Conservation (phyloP, 1,140 invertebrate genomes). For the Drosophila willistoni region DNA sequence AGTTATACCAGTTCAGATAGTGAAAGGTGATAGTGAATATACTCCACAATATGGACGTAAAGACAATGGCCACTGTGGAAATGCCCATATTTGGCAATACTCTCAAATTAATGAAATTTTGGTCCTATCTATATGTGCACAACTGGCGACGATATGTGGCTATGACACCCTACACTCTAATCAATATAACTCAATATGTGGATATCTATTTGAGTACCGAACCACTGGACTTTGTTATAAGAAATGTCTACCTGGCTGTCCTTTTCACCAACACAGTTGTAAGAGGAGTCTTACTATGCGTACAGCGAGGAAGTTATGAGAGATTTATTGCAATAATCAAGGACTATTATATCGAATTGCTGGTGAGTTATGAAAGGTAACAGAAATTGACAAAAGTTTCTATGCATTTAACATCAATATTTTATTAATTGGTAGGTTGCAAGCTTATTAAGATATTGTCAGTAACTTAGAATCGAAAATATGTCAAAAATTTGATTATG, state of each 20-base stretch:
- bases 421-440: no score
- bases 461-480: no score
- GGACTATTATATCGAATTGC: slow-evolving; percentile 47
- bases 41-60: slow-evolving; percentile 34
- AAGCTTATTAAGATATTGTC: no score
- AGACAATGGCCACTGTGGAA: slow-evolving; percentile 54
- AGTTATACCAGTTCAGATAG: slow-evolving; percentile 23
- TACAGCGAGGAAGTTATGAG: slow-evolving; percentile 62
- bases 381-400: no score
- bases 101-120: slow-evolving; percentile 71
- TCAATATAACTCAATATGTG: slow-evolving; percentile 70
- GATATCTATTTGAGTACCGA: slow-evolving; percentile 72
- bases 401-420: no score
- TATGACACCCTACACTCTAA: slow-evolving; percentile 56
- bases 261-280: slow-evolving; percentile 70
- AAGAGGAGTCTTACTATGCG: slow-evolving; percentile 52
- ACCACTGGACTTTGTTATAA: slow-evolving; percentile 67
- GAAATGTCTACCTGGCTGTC: slow-evolving; percentile 69
- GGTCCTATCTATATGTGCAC: slow-evolving; percentile 72
- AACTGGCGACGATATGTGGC: slow-evolving; percentile 74
- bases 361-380: slow-evolving; percentile 31
- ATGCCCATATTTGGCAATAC: slow-evolving; percentile 66
- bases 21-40: no score
- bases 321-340: slow-evolving; percentile 52
- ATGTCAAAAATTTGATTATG: no score